phyloP scores from a whole-genome alignment of 1,140 invertebrate genomes.

The Armadillidium nasatum region DNA sequence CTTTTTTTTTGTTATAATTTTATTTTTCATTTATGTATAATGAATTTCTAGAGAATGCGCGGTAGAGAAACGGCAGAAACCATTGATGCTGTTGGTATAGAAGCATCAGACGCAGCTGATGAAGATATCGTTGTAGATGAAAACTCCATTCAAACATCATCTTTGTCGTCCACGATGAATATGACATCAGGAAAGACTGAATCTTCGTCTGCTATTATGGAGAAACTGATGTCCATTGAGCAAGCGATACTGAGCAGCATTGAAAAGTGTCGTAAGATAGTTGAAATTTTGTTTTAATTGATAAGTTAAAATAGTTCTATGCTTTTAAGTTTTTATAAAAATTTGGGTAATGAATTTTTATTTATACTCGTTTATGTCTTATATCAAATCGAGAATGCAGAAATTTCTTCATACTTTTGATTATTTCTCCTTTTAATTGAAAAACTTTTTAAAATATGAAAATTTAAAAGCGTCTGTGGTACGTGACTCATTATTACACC shows the following conservation, averaged over 20 bases:
- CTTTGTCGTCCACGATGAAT: slow-evolving; percentile 48
- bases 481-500: no score
- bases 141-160: slow-evolving; percentile 23
- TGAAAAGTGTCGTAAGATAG: slow-evolving; percentile 69
- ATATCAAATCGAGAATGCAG: no score
- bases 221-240: slow-evolving; percentile 78
- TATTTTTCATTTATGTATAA: no score
- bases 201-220: slow-evolving; percentile 52
- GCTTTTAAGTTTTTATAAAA: background rate
- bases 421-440: no score
- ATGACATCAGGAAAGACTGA: slow-evolving; percentile 48
- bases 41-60: slow-evolving; percentile 54
- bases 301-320: no score
- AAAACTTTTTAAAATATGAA: no score
- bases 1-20: background rate
- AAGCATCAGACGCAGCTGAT: slow-evolving; percentile 52
- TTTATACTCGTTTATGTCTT: no score
- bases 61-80: slow-evolving; percentile 56
- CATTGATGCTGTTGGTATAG: slow-evolving; percentile 42
- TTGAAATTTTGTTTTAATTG: no score
- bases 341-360: no score
- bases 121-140: slow-evolving; percentile 75
- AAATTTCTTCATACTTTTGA: no score
- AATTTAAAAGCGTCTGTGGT: no score
- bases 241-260: slow-evolving; percentile 87